Conservation (phyloP, 1,140 invertebrate genomes). For the Caerostris extrusa region DNA sequence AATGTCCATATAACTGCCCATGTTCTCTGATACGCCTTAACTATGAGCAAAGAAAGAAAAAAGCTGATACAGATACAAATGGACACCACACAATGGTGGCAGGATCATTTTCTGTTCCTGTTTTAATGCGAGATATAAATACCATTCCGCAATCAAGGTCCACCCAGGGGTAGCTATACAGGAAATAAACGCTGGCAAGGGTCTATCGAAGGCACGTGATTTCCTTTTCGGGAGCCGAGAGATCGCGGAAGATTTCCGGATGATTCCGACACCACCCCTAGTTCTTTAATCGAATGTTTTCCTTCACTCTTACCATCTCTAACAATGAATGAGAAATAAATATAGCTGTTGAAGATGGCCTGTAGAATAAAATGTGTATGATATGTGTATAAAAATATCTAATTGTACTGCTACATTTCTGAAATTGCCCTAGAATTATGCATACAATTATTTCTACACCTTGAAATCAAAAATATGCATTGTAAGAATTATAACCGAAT, state of each 20-base stretch:
- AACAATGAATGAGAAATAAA: too few species aligned
- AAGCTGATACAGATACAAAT: not conserved
- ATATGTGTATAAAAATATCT: too few species aligned
- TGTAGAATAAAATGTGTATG: too few species aligned
- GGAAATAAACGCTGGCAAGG: constrained; percentile 17
- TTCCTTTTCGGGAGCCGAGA: not conserved
- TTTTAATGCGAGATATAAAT: not conserved
- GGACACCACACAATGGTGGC: not conserved
- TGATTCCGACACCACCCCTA: not conserved
- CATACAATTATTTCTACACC: too few species aligned
- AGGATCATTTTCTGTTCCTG: not conserved
- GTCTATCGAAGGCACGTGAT: constrained; percentile 4
- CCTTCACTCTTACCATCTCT: not conserved
- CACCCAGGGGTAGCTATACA: not conserved
- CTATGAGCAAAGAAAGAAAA: not conserved
- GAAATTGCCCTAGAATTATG: too few species aligned
- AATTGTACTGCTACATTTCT: too few species aligned
- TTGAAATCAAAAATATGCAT: too few species aligned
- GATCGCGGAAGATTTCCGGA: constrained; percentile 14
- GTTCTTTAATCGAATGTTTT: not conserved
- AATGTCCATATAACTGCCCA: not conserved
- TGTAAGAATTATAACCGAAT: too few species aligned
- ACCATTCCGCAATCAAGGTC: not conserved
- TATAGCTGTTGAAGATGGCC: too few species aligned
- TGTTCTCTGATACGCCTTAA: not conserved